phyloP scores from a whole-genome alignment of 2,888 invertebrate species.

The Chouioia cunea region DNA sequence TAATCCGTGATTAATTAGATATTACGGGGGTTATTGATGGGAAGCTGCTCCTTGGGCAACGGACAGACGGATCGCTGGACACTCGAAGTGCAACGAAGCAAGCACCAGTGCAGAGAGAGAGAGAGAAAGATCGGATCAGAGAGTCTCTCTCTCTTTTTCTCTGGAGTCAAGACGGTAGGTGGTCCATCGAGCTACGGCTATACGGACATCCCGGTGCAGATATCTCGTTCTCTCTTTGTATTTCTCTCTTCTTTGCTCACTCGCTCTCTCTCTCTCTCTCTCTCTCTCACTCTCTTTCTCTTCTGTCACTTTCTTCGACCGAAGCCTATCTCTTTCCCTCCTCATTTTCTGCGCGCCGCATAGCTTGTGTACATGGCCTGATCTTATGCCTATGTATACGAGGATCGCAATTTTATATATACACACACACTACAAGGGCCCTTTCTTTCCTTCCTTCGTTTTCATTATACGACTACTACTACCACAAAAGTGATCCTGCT shows the following conservation, averaged over 20 bases:
- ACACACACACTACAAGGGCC: not conserved
- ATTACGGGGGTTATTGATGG: slow-evolving; percentile 67
- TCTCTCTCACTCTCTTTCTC: slow-evolving; percentile 13
- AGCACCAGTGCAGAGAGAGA: slow-evolving; percentile 14
- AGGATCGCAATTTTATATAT: slow-evolving; percentile 22
- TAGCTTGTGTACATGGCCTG: slow-evolving; percentile 10
- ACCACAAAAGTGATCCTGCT: too few species aligned
- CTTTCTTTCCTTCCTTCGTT: slow-evolving; percentile 27
- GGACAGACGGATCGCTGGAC: slow-evolving; percentile 20
- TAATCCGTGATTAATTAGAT: slow-evolving; percentile 68
- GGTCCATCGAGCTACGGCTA: slow-evolving; percentile 60
- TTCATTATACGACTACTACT: slow-evolving; percentile 29
- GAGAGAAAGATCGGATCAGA: slow-evolving; percentile 51
- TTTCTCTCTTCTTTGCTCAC: not conserved
- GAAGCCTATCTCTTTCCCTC: slow-evolving; percentile 7
- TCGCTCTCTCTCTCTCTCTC: slow-evolving; percentile 1
- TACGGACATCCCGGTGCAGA: not conserved
- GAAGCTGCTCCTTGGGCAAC: slow-evolving; percentile 53
- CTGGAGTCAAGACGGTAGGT: slow-evolving; percentile 68
- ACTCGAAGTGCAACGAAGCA: slow-evolving; percentile 18
- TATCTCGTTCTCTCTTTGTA: slow-evolving; percentile 1
- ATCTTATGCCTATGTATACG: slow-evolving; percentile 34
- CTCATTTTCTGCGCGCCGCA: slow-evolving; percentile 42
- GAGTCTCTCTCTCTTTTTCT: too few species aligned
- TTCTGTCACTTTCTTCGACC: not conserved